Base-by-base conservation (phyloP, 2,888 invertebrate genomes). In the Phasia obesa region DNA sequence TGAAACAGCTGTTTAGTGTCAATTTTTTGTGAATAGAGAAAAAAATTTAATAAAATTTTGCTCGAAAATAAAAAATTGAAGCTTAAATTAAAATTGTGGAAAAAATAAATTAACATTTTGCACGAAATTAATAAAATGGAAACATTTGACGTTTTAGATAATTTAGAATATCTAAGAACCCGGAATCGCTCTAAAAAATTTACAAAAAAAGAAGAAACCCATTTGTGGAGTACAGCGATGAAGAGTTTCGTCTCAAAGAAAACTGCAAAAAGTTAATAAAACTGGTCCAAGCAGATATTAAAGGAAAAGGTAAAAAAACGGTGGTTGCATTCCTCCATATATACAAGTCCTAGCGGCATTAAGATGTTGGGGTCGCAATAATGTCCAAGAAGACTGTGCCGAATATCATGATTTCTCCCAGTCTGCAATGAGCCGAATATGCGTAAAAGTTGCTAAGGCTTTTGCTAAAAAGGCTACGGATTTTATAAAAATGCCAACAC, bases 131-230 rank as follows among this genome's bases (percentile, higher is more conserved):
- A 21, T 2, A 49, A 2, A 53, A 53, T 25, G 55, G 31, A 55
- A 27, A 27, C 27, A 27, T 27, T 27, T 4, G 27, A 27, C 27
- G 27, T 27, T 27, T 27, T 27, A 27, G 27, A 64, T 64, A 47
- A 27, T n/a, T 64, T 64, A 44, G 62, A 64, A 2, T 19, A 42
- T 44, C 17, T 62, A 13, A 59, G 21, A 59, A 1, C 38, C 21
- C 21, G 59, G 21, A 17, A 23, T 19, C 47, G 47, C 15, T 0
- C 3, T 15, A 47, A 67, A 67, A 69, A 42, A 11, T 19, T 42
- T 69, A 69, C 25, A 69, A 42, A 53, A 69, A 69, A 69, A 53
- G 69, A 55, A 69, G 25, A 53, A 23, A 69, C 15, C 55, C 55
- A 21, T 69, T 69, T 55, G 2, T 69, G n/a, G 55, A 42, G 42